Evolutionary conservation across 2,113 vertebrate species (phyloP).

Genomic region (Sceloporus tristichus): DNA sequence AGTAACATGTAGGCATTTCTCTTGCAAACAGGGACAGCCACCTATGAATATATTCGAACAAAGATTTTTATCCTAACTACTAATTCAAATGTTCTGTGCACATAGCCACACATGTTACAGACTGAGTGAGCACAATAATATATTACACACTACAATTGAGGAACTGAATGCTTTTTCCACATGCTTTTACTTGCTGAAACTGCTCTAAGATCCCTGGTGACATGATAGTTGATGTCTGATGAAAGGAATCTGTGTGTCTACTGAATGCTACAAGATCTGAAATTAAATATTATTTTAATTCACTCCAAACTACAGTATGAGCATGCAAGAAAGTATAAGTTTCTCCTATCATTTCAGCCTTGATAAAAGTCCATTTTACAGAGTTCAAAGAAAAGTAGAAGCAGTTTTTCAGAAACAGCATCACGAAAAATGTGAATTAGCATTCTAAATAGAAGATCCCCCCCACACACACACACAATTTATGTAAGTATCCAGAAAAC

Average conservation of each 20-base stretch:
- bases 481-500: slow-evolving; percentile 29
- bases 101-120: not conserved
- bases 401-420: not conserved
- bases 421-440: slow-evolving; percentile 23
- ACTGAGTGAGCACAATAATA: slow-evolving; percentile 57
- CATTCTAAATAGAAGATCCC: not conserved
- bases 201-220: slow-evolving; percentile 75
- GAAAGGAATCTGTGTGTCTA: slow-evolving; percentile 74
- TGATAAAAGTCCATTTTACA: slow-evolving; percentile 11
- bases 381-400: slow-evolving; percentile 29
- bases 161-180: slow-evolving; percentile 69
- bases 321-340: slow-evolving; percentile 37
- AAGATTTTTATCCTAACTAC: slow-evolving; percentile 28
- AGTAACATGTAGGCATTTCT: not conserved
- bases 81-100: slow-evolving; percentile 55
- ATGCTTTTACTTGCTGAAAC: slow-evolving; percentile 70
- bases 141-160: slow-evolving; percentile 73
- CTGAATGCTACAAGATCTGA: slow-evolving; percentile 70
- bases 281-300: slow-evolving; percentile 65
- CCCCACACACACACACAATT: not conserved
- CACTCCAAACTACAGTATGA: slow-evolving; percentile 51
- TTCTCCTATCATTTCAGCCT: slow-evolving; percentile 15
- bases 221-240: slow-evolving; percentile 81
- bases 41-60: slow-evolving; percentile 37
- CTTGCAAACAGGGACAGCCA: slow-evolving; percentile 31